phyloP scores from a whole-genome alignment of 2,797 vertebrate genomes.

The Siniperca obscura region DNA sequence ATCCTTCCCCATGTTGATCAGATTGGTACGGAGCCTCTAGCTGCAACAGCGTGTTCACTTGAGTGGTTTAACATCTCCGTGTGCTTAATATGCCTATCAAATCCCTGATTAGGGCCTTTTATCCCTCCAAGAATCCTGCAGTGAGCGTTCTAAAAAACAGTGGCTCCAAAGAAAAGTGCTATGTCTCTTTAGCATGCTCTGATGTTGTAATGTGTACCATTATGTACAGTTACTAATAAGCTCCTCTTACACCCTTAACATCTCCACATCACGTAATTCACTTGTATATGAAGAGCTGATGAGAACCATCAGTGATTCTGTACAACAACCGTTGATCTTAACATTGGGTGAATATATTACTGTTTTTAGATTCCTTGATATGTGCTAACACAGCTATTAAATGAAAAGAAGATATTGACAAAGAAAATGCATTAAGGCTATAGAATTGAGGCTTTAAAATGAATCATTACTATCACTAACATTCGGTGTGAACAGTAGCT shows the following conservation, averaged over 20 bases:
- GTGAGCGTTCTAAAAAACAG: slow-evolving; percentile 52
- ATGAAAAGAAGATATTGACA: slow-evolving; percentile 34
- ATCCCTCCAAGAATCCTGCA: slow-evolving; percentile 72
- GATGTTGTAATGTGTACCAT: slow-evolving; percentile 57
- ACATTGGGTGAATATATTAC: slow-evolving; percentile 35
- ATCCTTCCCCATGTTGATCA: slow-evolving; percentile 39
- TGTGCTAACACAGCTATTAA: slow-evolving; percentile 23
- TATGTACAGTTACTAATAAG: slow-evolving; percentile 46
- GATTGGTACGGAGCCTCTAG: slow-evolving; percentile 53
- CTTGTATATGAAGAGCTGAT: slow-evolving; percentile 31
- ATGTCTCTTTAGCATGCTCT: slow-evolving; percentile 53
- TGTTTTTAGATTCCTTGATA: slow-evolving; percentile 39
- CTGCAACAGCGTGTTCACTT: slow-evolving; percentile 68
- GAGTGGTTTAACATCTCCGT: slow-evolving; percentile 77
- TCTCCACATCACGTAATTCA: slow-evolving; percentile 41
- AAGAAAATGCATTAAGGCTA: slow-evolving; percentile 67
- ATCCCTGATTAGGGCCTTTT: slow-evolving; percentile 76
- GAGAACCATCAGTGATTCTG: slow-evolving; percentile 28
- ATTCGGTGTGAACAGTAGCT: slow-evolving; percentile 55
- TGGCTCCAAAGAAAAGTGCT: slow-evolving; percentile 73
- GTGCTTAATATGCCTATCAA: slow-evolving; percentile 70
- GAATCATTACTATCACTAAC: slow-evolving; percentile 36
- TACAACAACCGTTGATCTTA: slow-evolving; percentile 27
- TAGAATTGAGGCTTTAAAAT: slow-evolving; percentile 69
- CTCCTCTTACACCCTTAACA: slow-evolving; percentile 9